Percentiles rank a stretch among this genome's conserved stretches.
phyloP scores from a whole-genome alignment of 2,113 vertebrate species.

The Syngnathus floridae region DNA sequence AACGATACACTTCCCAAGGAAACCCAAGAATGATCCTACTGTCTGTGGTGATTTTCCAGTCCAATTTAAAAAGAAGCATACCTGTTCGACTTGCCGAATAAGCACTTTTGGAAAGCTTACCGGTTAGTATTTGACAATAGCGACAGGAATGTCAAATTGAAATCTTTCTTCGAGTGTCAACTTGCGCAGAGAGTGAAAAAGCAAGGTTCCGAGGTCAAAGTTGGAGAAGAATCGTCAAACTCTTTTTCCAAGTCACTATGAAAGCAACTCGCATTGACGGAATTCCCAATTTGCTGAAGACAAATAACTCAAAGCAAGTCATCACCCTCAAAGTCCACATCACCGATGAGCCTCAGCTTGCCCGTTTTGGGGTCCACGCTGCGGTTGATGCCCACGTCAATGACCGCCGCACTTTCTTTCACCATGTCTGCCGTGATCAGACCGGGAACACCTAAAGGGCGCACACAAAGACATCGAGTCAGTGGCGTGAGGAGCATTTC shows the following conservation, averaged over 20 bases:
- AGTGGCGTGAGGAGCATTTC: too few species aligned
- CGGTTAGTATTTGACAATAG: too few species aligned
- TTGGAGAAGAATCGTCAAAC: too few species aligned
- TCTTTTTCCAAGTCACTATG: too few species aligned
- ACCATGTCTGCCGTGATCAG: constrained; percentile 88
- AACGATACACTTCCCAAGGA: too few species aligned
- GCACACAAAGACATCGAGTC: constrained; percentile 1
- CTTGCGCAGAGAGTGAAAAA: too few species aligned
- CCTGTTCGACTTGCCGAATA: not conserved
- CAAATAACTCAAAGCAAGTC: not conserved
- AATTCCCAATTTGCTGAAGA: not conserved
- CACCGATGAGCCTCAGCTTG: constrained; percentile 80
- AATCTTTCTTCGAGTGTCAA: not conserved
- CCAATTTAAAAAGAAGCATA: not conserved
- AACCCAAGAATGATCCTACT: not conserved
- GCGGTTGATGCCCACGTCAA: constrained; percentile 89
- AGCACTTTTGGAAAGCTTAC: not conserved
- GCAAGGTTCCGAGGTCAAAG: too few species aligned
- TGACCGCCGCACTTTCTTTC: constrained; percentile 83
- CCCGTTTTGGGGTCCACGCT: constrained; percentile 76
- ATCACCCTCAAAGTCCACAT: constrained; percentile 92
- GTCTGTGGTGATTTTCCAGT: not conserved
- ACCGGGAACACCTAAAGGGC: constrained; percentile 76
- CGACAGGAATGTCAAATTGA: not conserved
- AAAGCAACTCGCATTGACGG: too few species aligned